Percentiles rank a stretch among this genome's conserved stretches.
Conservation (phyloP, 2,888 invertebrate genomes). For the Ecdyonurus torrentis region DNA sequence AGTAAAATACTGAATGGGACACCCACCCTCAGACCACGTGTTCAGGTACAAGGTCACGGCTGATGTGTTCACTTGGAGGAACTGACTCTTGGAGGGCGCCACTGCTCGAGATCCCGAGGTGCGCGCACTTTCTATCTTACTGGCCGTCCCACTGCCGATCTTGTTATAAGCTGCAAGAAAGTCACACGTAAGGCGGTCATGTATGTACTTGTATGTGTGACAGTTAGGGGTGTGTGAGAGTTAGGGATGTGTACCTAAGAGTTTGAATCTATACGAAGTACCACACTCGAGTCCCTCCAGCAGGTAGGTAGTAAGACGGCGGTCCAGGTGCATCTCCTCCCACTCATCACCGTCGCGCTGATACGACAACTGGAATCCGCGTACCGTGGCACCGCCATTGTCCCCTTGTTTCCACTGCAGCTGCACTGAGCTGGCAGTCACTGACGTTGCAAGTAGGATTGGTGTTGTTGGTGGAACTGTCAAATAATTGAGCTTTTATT, state of each 20-base stretch:
- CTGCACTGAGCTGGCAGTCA: constrained; percentile 33
- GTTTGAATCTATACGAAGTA: constrained; percentile 26
- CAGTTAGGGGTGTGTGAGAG: no score
- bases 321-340: constrained; percentile 34
- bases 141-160: constrained; percentile 27
- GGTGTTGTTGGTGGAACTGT: constrained; percentile 42
- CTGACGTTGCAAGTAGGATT: constrained; percentile 30
- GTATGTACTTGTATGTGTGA: no score
- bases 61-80: constrained; percentile 27
- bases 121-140: constrained; percentile 24
- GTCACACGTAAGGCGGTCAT: background rate
- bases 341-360: constrained; percentile 31
- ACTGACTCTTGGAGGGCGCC: constrained; percentile 20
- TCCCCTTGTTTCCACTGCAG: constrained; percentile 37
- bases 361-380: constrained; percentile 34
- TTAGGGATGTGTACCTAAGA: no score
- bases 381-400: constrained; percentile 34
- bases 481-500: no score
- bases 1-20: constrained; percentile 26
- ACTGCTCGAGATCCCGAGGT: constrained; percentile 27
- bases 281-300: constrained; percentile 26
- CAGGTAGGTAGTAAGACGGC: constrained; percentile 25
- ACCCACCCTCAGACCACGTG: constrained; percentile 28
- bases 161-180: constrained; percentile 23
- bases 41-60: constrained; percentile 25